These are phyloP conservation scores for Tychaedon coryphoeus DNA, from an alignment of 2,113 vertebrate genomes.

Conservation along the genomic window DNA sequence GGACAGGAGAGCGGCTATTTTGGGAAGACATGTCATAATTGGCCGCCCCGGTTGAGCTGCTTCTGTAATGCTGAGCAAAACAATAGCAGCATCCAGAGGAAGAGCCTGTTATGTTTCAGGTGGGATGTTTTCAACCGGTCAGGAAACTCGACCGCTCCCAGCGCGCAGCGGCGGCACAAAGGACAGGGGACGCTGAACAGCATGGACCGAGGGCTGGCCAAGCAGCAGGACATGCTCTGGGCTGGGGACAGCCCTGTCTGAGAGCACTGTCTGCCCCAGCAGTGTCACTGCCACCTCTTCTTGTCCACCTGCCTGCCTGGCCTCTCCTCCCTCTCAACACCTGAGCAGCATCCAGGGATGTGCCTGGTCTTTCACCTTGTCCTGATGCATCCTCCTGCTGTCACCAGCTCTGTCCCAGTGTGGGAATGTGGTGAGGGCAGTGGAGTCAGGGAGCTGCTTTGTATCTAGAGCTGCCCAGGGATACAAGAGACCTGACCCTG, in stretches of 20 bases:
- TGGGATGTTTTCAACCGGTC: slow-evolving; percentile 79
- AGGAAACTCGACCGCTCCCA: slow-evolving; percentile 77
- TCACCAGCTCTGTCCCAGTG: background rate
- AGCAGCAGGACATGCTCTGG: background rate
- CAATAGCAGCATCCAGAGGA: slow-evolving; percentile 79
- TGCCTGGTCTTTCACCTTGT: background rate
- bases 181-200: slow-evolving; percentile 67
- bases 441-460: background rate
- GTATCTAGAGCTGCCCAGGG: background rate
- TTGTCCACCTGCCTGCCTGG: background rate
- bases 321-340: background rate
- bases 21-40: slow-evolving; percentile 77
- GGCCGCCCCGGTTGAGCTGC: slow-evolving; percentile 70
- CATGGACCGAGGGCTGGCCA: slow-evolving; percentile 50
- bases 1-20: slow-evolving; percentile 76
- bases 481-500: background rate
- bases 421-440: background rate
- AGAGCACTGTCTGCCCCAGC: background rate
- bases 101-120: slow-evolving; percentile 82
- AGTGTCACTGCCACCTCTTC: background rate
- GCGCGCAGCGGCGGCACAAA: slow-evolving; percentile 70
- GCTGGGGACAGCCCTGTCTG: background rate
- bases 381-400: accelerated
- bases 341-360: background rate
- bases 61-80: slow-evolving; percentile 74